phyloP scores from a whole-genome alignment of 2,113 vertebrate species.

The Syrrhaptes paradoxus region DNA sequence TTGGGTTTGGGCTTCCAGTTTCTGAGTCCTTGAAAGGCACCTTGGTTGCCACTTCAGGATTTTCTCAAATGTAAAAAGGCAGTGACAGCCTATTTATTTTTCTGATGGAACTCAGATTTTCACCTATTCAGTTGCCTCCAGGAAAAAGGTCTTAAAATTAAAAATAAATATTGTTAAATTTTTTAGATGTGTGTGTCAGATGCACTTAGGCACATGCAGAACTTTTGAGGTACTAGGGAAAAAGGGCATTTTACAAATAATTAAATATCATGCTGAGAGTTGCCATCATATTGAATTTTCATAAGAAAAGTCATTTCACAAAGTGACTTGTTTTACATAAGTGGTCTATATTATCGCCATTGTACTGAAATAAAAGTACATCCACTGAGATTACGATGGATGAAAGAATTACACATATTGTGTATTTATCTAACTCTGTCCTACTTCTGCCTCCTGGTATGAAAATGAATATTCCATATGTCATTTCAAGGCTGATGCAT shows the following conservation, averaged over 20 bases:
- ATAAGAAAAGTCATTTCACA: constrained; percentile 17
- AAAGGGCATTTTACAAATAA: constrained; percentile 10
- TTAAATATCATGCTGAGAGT: background rate
- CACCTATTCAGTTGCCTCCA: background rate
- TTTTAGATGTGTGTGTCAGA: background rate
- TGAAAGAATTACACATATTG: constrained; percentile 2
- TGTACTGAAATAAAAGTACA: constrained; percentile 29
- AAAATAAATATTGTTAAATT: background rate
- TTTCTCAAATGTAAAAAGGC: background rate
- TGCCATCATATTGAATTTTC: constrained; percentile 9
- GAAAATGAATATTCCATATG: background rate
- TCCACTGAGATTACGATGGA: background rate
- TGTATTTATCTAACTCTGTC: background rate
- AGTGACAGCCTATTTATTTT: background rate
- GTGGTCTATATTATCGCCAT: background rate
- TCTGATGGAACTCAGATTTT: background rate
- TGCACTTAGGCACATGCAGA: background rate
- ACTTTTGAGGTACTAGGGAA: background rate
- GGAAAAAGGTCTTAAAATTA: background rate
- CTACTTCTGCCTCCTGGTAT: constrained; percentile 1
- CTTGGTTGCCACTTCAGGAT: background rate
- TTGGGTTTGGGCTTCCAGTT: background rate
- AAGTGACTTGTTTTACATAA: constrained; percentile 5
- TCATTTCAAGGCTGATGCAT: background rate
- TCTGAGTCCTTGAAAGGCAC: background rate